These are phyloP conservation scores for Scatophagus argus DNA, from an alignment of 2,113 vertebrate genomes.

Conservation along the genomic window DNA sequence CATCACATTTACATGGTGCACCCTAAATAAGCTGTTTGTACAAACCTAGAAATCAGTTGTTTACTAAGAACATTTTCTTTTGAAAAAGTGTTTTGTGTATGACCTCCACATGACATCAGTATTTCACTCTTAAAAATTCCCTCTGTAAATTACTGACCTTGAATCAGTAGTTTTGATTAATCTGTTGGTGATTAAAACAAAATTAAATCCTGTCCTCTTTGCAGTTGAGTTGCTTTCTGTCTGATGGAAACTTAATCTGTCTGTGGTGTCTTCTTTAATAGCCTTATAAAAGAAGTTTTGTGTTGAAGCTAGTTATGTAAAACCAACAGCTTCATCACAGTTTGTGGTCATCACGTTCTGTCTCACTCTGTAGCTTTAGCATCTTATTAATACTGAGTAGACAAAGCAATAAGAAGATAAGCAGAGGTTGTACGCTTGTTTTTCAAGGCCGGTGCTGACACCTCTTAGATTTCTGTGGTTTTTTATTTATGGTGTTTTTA, in stretches of 20 bases:
- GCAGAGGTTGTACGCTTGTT: background rate
- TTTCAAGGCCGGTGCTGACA: background rate
- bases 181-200: too few relatives aligned
- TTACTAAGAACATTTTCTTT: background rate
- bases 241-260: too few relatives aligned
- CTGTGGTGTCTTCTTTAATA: too few relatives aligned
- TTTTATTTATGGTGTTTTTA: background rate
- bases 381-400: background rate
- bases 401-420: background rate
- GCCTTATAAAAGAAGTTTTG: background rate
- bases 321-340: background rate
- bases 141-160: too few relatives aligned
- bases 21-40: background rate
- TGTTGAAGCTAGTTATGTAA: too few relatives aligned
- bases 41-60: background rate
- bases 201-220: too few relatives aligned
- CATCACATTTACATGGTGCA: background rate
- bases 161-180: too few relatives aligned
- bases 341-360: background rate
- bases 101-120: constrained; percentile 5
- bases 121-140: too few relatives aligned
- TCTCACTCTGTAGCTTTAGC: background rate
- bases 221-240: too few relatives aligned
- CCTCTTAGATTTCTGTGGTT: background rate
- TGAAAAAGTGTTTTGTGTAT: background rate